Evolutionary conservation across 2,797 vertebrate genomes (phyloP).

Genomic region (Scolopax bukidnonensis): DNA sequence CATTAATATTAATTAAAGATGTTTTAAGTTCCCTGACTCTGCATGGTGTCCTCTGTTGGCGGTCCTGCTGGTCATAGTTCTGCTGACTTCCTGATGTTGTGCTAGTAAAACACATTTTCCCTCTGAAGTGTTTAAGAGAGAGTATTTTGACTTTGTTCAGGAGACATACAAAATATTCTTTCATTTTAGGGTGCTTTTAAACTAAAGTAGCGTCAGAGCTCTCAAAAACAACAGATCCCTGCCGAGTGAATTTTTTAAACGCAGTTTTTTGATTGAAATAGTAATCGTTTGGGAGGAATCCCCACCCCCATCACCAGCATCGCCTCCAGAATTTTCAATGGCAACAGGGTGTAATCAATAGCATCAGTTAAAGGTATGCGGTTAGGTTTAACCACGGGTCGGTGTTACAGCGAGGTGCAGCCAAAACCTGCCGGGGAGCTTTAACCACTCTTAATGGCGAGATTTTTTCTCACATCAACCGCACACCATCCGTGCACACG

Average conservation of each 20-base stretch:
- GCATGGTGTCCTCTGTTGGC: background rate
- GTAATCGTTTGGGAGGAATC: fast-evolving
- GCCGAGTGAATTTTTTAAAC: no score
- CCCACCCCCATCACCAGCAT: background rate
- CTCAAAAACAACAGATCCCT: background rate
- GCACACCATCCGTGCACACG: background rate
- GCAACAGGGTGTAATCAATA: fast-evolving
- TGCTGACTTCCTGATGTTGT: no score
- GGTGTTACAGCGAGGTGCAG: background rate
- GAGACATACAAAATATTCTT: fast-evolving
- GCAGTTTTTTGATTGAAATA: no score
- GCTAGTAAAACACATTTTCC: fast-evolving
- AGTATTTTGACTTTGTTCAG: background rate
- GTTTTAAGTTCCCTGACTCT: background rate
- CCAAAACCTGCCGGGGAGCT: background rate
- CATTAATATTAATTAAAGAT: background rate
- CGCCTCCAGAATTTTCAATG: background rate
- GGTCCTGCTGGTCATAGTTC: background rate
- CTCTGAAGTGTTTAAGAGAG: background rate
- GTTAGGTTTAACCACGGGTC: constrained; percentile 34
- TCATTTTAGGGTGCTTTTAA: background rate
- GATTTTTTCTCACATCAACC: constrained; percentile 29
- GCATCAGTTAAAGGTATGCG: background rate
- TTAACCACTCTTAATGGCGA: background rate
- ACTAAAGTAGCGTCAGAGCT: fast-evolving